Base-by-base conservation (phyloP, 2,888 invertebrate species). In the Hyppa rectilinea region DNA sequence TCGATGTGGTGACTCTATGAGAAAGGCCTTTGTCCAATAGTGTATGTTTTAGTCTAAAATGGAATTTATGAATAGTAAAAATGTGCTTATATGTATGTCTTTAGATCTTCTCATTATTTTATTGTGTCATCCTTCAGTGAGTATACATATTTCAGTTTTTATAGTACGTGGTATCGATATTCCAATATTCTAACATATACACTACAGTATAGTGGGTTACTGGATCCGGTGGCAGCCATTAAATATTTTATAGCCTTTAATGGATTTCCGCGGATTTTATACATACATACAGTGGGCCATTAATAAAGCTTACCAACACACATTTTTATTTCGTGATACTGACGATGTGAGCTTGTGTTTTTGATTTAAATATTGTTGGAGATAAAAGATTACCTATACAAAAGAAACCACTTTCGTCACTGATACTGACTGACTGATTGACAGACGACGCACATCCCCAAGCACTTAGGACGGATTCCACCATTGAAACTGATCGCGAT, bases 171-270 rank as follows among this genome's bases (percentile, higher is more conserved):
- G 10, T n/a, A 43, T 56, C 4, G 34, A 53, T 64, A 62, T 78
- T 29, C 4, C 23, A 53, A 73, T 43, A 65, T 67, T 73, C 45
- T 61, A 56, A 76, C 64, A 52, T 73, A 61, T 52, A n/a, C n/a
- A n/a, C n/a, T 43, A 50, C 34, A 62, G 43, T 23, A 45, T 61
- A 78, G 56, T 69, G 29, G 49, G 31, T 62, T 78, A 78, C 56
- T 59, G n/a, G 20, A 66, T 77, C 29, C 47, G 60, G 56, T 62
- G 29, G 38, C 63, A 61, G 31, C 36, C 64, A 63, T 66, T 78
- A 73, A 64, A 78, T 78, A 78, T 78, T 78, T 73, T 73, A 78
- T 69, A 64, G 64, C 64, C 61, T 59, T 68, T 78, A 78, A 78
- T 78, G 68, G 78, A 78, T 78, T 69, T 68, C 34, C 14, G 49